Percentiles rank a stretch among this genome's conserved stretches.
phyloP scores from a whole-genome alignment of 2,888 invertebrate species.

The Drosophila rellima region DNA sequence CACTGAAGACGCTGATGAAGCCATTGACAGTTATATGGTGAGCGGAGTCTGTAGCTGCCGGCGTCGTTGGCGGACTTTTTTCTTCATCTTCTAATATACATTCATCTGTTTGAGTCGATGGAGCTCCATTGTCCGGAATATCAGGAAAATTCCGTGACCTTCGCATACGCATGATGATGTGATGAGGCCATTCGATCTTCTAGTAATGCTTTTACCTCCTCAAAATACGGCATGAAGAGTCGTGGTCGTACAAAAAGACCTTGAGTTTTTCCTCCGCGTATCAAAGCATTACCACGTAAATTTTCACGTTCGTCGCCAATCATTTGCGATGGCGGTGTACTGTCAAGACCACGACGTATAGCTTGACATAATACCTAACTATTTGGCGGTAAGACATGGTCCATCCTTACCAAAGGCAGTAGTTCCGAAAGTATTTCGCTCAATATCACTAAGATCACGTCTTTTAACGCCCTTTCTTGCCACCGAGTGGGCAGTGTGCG shows the following conservation, averaged over 20 bases:
- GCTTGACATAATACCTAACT: slow-evolving; percentile 92
- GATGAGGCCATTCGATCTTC: slow-evolving; percentile 91
- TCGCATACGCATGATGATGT: slow-evolving; percentile 90
- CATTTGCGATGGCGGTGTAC: slow-evolving; percentile 94
- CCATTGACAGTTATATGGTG: slow-evolving; percentile 65
- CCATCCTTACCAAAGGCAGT: slow-evolving; percentile 93
- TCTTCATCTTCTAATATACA: slow-evolving; percentile 81
- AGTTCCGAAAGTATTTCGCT: slow-evolving; percentile 94
- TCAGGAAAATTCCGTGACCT: slow-evolving; percentile 91
- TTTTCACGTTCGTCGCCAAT: slow-evolving; percentile 90
- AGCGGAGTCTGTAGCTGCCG: slow-evolving; percentile 82
- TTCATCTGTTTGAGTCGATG: slow-evolving; percentile 81
- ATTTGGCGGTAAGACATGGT: slow-evolving; percentile 95
- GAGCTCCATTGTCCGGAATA: slow-evolving; percentile 91
- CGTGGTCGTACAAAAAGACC: slow-evolving; percentile 93
- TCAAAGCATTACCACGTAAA: slow-evolving; percentile 92
- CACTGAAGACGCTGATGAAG: slow-evolving; percentile 74
- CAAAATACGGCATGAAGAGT: slow-evolving; percentile 97
- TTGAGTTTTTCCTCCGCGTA: slow-evolving; percentile 90
- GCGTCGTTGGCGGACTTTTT: slow-evolving; percentile 86
- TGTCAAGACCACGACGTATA: slow-evolving; percentile 89
- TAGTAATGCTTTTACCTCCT: slow-evolving; percentile 95
- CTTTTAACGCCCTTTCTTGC: slow-evolving; percentile 93
- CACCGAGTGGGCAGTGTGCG: slow-evolving; percentile 96
- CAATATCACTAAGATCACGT: slow-evolving; percentile 93